These are phyloP conservation scores for Melanophora roralis DNA, from an alignment of 2,888 invertebrate genomes.

Conservation along the genomic window DNA sequence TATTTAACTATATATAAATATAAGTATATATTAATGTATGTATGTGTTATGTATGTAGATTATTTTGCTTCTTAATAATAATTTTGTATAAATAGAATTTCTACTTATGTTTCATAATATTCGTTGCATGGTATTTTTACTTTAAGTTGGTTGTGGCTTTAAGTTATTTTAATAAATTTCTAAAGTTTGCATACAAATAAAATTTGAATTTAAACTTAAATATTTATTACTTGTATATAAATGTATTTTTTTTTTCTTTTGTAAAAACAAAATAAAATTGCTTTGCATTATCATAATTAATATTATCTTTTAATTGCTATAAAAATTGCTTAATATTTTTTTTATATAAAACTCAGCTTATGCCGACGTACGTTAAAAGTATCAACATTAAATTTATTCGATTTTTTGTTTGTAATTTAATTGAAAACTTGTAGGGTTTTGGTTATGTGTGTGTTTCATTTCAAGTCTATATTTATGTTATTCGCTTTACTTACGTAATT, in stretches of 20 bases:
- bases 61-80: conserved; percentile 63
- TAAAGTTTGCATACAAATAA: conserved; percentile 33
- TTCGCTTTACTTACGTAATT: not conserved
- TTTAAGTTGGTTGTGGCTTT: conserved; percentile 68
- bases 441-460: no score
- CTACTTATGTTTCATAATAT: conserved; percentile 78
- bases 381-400: conserved; percentile 7
- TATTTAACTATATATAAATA: conserved; percentile 14
- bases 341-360: not conserved
- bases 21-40: conserved; percentile 65
- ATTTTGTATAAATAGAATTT: conserved; percentile 74
- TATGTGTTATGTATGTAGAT: no score
- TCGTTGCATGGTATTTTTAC: conserved; percentile 77
- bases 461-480: conserved; percentile 7
- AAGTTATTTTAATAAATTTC: conserved; percentile 37
- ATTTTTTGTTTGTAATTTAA: conserved; percentile 14
- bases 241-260: conserved; percentile 25
- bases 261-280: conserved; percentile 51
- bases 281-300: conserved; percentile 56
- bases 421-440: conserved; percentile 48
- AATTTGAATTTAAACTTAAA: not conserved
- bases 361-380: no score
- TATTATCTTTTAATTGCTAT: conserved; percentile 28
- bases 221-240: conserved; percentile 33
- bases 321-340: conserved; percentile 16